Evolutionary conservation across 2,113 vertebrate species (phyloP), one percentile per base, ranked within the genome.

Genomic region (Triplophysa tibetana): DNA sequence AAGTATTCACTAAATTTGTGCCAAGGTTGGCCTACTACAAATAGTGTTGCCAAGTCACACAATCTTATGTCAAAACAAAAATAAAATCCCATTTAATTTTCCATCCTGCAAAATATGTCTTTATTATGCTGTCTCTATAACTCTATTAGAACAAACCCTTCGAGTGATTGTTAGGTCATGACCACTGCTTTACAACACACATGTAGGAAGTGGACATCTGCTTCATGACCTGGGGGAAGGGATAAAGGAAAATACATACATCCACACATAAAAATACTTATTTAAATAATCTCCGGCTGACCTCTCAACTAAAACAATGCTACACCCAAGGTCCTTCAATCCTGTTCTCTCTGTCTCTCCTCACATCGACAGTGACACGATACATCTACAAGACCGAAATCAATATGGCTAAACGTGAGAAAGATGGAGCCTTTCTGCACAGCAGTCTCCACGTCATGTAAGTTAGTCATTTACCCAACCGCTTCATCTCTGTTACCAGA

Each of bases 351-450:
- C 50, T 54, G 63, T 81, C 82, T 75, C 79, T 86, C 77, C 83
- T 83, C 84, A 63, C 83, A 64, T 73, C 80, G 84, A 86, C 62
- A 86, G 91, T 85, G 90, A 92, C 83, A 62, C 16, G 75, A 90
- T 88, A 88, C 87, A 80, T 70, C 82, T 85, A 38, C 82, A 83
- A 89, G 90, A 88, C 88, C 83, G 80, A 86, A 87, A 90, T 88
- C 87, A 84, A 24, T 43, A 70, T 79, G 33, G 85, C 84, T 81
- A 86, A 88, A 84, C 87, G 86, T 73, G 78, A 82, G 90, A 89
- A 90, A 91, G 87, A 17, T 80, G 86, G 50, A 88, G 83, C 79
- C 88, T 85, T 86, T 88, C 80, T 89, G 85, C 89, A 89, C 87
- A 83, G 85, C 85, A 73, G 68, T 26, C 23, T 75, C 33, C 33